These are phyloP conservation scores for Anarhynchus alexandrinus DNA, from an alignment of 2,113 vertebrate genomes.

Conservation along the genomic window DNA sequence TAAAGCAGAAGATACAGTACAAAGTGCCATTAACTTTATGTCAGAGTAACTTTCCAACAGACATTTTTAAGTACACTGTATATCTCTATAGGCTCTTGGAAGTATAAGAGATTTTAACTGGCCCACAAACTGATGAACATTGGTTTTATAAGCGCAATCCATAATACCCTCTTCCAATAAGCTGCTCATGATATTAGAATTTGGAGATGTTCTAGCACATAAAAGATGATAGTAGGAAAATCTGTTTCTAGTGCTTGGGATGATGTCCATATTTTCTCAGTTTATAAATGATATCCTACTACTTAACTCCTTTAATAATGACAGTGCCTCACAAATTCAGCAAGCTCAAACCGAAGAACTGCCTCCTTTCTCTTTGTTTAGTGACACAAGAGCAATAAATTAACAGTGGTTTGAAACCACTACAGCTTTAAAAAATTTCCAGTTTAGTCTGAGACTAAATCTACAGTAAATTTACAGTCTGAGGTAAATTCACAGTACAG, in stretches of 20 bases:
- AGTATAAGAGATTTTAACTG: neutral
- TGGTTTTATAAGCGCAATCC: neutral
- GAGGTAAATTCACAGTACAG: neutral
- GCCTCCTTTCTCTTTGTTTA: neutral
- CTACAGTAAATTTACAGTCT: neutral
- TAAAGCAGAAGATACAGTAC: neutral
- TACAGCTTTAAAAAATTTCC: neutral
- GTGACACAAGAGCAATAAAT: neutral
- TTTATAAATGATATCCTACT: neutral
- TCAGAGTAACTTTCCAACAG: neutral
- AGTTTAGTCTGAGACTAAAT: neutral
- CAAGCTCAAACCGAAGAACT: neutral
- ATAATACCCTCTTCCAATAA: neutral
- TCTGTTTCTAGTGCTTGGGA: neutral
- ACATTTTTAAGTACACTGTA: neutral
- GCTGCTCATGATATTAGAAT: neutral
- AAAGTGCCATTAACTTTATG: neutral
- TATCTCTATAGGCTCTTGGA: neutral
- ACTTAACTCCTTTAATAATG: neutral
- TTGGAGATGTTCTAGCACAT: neutral
- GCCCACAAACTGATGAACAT: neutral
- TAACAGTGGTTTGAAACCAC: neutral
- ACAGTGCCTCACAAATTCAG: neutral
- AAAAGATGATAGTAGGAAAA: neutral
- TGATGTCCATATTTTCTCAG: neutral